These are phyloP conservation scores for Sphaeridia pumilis DNA, from an alignment of 2,888 invertebrate species.

Conservation along the genomic window DNA sequence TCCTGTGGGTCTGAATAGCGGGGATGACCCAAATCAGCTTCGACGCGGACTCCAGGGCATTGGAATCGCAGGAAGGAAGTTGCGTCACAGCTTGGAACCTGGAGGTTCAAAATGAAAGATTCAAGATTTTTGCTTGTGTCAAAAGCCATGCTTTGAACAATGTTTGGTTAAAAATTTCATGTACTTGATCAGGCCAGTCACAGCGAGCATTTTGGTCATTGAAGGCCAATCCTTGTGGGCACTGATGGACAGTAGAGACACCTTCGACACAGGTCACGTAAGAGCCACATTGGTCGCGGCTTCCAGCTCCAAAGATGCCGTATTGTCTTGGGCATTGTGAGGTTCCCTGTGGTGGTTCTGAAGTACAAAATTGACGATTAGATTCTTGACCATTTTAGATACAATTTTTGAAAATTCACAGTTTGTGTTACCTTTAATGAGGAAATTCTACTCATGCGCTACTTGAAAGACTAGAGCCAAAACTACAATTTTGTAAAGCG, in stretches of 20 bases:
- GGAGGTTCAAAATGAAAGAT: neutral
- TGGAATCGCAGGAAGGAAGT: constrained; percentile 64
- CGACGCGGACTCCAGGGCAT: constrained; percentile 49
- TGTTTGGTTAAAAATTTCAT: neutral
- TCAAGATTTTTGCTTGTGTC: neutral
- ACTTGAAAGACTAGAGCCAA: too few species aligned
- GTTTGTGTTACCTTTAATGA: too few species aligned
- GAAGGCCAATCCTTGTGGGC: constrained; percentile 73
- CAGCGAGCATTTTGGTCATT: constrained; percentile 60
- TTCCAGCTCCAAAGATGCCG: constrained; percentile 62
- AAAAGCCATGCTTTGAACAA: neutral
- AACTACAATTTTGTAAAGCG: too few species aligned
- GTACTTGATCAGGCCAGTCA: constrained; percentile 76
- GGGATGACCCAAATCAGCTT: constrained; percentile 30
- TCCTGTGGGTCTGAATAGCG: constrained; percentile 45
- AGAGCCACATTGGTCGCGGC: constrained; percentile 50
- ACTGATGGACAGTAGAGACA: constrained; percentile 57
- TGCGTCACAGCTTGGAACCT: constrained; percentile 24
- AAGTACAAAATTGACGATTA: too few species aligned
- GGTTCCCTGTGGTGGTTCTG: constrained; percentile 60
- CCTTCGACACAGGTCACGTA: constrained; percentile 74
- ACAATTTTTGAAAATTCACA: too few species aligned
- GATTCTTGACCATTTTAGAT: too few species aligned
- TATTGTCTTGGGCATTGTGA: constrained; percentile 72
- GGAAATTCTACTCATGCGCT: too few species aligned